Conservation (phyloP, 1,140 invertebrate genomes). For the Platyura marginata region DNA sequence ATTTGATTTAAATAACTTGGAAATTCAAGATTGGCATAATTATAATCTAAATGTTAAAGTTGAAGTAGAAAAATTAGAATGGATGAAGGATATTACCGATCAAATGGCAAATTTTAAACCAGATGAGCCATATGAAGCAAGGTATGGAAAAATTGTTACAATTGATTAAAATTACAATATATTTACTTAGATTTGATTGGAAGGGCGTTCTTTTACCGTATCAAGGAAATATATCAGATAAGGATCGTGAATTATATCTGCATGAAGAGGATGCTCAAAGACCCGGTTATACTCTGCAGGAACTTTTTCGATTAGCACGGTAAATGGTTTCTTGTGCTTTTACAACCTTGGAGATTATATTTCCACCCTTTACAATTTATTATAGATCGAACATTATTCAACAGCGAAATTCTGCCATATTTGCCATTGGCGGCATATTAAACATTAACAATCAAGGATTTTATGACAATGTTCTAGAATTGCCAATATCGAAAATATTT, state of each 20-base stretch:
- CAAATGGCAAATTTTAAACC: conserved; percentile 22
- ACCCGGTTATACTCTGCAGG: conserved; percentile 73
- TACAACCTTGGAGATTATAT: background rate
- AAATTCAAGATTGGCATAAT: conserved; percentile 53
- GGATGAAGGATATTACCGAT: conserved; percentile 53
- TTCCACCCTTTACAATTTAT: conserved; percentile 2
- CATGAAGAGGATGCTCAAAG: conserved; percentile 82
- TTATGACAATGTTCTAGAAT: conserved; percentile 44
- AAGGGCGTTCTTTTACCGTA: conserved; percentile 50
- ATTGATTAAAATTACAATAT: too few species aligned
- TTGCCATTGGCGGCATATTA: conserved; percentile 59
- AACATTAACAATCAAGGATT: conserved; percentile 48
- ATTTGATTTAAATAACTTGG: conserved; percentile 36
- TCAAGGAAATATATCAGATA: conserved; percentile 33
- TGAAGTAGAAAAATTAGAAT: conserved; percentile 67
- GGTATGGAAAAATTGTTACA: too few species aligned
- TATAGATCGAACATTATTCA: conserved; percentile 45
- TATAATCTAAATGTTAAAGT: conserved; percentile 66
- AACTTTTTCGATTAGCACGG: conserved; percentile 53
- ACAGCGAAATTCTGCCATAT: conserved; percentile 61
- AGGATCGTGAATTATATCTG: conserved; percentile 58
- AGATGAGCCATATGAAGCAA: conserved; percentile 47
- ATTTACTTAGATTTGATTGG: conserved; percentile 46
- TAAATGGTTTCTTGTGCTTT: conserved; percentile 7
- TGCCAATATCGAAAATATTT: conserved; percentile 49